phyloP scores from a whole-genome alignment of 2,797 vertebrate species.

The Philypnodon macrostomus region DNA sequence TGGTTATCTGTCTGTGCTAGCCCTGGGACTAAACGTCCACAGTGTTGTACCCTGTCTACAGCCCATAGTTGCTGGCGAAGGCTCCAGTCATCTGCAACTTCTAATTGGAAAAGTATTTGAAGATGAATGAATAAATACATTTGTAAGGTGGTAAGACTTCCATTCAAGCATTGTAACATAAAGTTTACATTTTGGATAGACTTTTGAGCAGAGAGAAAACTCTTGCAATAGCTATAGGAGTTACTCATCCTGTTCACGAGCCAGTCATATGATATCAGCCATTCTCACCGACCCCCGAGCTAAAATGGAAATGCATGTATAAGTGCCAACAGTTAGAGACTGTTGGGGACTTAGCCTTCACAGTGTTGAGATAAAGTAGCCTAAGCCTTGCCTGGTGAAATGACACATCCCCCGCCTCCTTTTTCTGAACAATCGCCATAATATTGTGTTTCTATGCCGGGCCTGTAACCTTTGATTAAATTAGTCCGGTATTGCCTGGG shows the following conservation, averaged over 20 bases:
- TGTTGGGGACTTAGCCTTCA: slow-evolving; percentile 67
- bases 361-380: slow-evolving; percentile 72
- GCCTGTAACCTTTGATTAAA: slow-evolving; percentile 80
- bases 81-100: too few species aligned
- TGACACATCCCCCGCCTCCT: slow-evolving; percentile 62
- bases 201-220: slow-evolving; percentile 23
- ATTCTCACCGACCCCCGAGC: slow-evolving; percentile 54
- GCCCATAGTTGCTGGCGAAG: too few species aligned
- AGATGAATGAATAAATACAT: too few species aligned
- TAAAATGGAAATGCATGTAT: slow-evolving; percentile 67
- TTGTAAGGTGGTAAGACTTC: not conserved
- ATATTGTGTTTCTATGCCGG: slow-evolving; percentile 76
- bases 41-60: too few species aligned
- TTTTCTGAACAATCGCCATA: slow-evolving; percentile 72
- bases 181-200: slow-evolving; percentile 11
- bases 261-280: slow-evolving; percentile 52
- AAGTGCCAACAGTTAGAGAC: slow-evolving; percentile 54
- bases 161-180: not conserved
- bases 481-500: slow-evolving; percentile 72
- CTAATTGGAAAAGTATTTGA: too few species aligned
- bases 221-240: slow-evolving; percentile 26
- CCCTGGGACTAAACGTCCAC: too few species aligned
- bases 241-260: slow-evolving; percentile 42
- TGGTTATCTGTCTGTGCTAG: too few species aligned
- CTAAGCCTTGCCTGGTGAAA: slow-evolving; percentile 73